Percentiles rank a stretch among this genome's conserved stretches.
phyloP scores from a whole-genome alignment of 30 jellyfish, hydroid and myxozoan species.

The Aurelia sp. region DNA sequence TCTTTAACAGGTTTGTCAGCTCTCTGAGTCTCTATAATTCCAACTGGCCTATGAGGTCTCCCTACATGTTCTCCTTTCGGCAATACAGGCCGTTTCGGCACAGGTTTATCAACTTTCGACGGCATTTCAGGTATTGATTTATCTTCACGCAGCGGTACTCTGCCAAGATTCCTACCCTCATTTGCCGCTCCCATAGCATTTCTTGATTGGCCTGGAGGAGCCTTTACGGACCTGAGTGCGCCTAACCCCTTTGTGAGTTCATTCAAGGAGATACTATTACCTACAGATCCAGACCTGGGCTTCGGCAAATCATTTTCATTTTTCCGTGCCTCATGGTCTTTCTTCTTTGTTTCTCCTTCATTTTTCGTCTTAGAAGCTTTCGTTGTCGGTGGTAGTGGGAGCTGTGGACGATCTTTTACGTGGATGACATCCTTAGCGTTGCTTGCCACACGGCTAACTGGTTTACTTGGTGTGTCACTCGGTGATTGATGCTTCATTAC shows the following conservation, averaged over 20 bases:
- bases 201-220: conserved; percentile 24
- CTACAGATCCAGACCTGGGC: conserved; percentile 28
- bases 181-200: conserved; percentile 13
- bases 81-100: conserved; percentile 45
- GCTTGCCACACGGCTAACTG: background rate
- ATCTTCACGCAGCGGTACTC: too few relatives aligned
- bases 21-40: conserved; percentile 1
- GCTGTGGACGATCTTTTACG: conserved; percentile 49
- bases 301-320: conserved; percentile 5
- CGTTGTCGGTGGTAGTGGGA: conserved; percentile 34
- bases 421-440: conserved; percentile 25
- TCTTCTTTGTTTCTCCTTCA: conserved; percentile 5
- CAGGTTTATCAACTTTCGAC: conserved; percentile 35
- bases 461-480: background rate
- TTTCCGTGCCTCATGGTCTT: conserved; percentile 5
- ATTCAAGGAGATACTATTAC: conserved; percentile 38
- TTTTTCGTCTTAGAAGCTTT: background rate
- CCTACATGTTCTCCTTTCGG: conserved; percentile 16
- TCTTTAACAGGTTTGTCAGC: background rate
- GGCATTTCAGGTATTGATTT: too few relatives aligned
- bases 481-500: too few relatives aligned
- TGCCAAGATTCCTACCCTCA: background rate
- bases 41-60: conserved; percentile 26
- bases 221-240: conserved; percentile 39
- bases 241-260: conserved; percentile 53